Evolutionary conservation across 2,797 vertebrate species (phyloP).

Genomic region (Ctenopoma kingsleyae): DNA sequence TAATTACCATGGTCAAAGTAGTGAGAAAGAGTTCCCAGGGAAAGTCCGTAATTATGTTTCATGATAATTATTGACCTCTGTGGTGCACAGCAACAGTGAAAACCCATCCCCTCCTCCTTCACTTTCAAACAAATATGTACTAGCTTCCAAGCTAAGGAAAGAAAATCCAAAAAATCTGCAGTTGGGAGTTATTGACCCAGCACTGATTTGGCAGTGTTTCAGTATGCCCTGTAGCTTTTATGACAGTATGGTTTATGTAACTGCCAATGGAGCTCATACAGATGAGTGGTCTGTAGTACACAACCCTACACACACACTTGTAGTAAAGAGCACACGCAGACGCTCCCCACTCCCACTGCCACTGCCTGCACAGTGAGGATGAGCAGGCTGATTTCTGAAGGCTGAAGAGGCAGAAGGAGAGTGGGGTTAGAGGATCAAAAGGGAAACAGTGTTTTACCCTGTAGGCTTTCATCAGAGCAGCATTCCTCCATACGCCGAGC

Average conservation of each 20-base stretch:
- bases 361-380: constrained; percentile 56
- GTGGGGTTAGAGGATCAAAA: constrained; percentile 52
- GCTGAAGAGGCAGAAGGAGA: constrained; percentile 63
- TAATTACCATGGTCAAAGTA: constrained; percentile 48
- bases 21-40: constrained; percentile 8
- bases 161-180: constrained; percentile 60
- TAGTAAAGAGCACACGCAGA: constrained; percentile 47
- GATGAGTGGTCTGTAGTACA: constrained; percentile 70
- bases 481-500: constrained; percentile 11
- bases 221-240: constrained; percentile 63
- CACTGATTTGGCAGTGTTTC: constrained; percentile 72
- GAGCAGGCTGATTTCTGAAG: constrained; percentile 63
- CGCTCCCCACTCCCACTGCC: constrained; percentile 40
- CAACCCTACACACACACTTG: constrained; percentile 10
- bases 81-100: constrained; percentile 41
- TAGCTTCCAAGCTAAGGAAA: constrained; percentile 52
- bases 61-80: constrained; percentile 56
- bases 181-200: constrained; percentile 70
- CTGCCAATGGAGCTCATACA: constrained; percentile 67
- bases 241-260: constrained; percentile 80
- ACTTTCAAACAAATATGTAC: constrained; percentile 43
- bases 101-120: constrained; percentile 47
- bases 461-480: constrained; percentile 37
- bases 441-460: constrained; percentile 32
- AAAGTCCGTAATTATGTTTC: constrained; percentile 50